A percentile compares a stretch with the other conserved stretches of the same genome.
phyloP scores from a whole-genome alignment of 2,888 invertebrate species.

The Enchytraeus crypticus region DNA sequence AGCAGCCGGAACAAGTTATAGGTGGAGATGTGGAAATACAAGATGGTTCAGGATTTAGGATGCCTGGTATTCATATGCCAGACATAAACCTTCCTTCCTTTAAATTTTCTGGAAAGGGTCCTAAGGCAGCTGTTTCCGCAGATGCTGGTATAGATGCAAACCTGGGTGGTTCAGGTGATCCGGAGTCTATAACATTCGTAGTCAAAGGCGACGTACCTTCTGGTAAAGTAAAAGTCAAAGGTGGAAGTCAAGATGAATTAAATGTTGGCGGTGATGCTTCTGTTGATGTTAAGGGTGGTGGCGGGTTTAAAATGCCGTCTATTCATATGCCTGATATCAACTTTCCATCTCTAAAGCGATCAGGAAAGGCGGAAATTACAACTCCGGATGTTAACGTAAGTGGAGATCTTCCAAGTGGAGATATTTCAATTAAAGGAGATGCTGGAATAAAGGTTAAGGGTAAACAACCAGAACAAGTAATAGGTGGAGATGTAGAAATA shows the following conservation, averaged over 20 bases:
- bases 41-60: neutral
- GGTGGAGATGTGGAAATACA: neutral
- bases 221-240: neutral
- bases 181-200: constrained; percentile 2
- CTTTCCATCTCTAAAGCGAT: neutral
- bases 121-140: neutral
- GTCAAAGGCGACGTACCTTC: neutral
- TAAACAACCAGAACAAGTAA: neutral
- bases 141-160: neutral
- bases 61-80: neutral
- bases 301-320: neutral
- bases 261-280: neutral
- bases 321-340: neutral
- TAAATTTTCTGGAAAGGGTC: neutral
- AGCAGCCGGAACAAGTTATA: too few species aligned
- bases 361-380: too few species aligned
- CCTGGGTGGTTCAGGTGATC: neutral
- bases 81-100: too few species aligned
- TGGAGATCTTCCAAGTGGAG: neutral
- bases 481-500: neutral
- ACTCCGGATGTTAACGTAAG: neutral
- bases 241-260: neutral
- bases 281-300: neutral
- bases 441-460: too few species aligned
- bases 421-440: too few species aligned